phyloP scores from a whole-genome alignment of 2,888 invertebrate species.

The Mylabris sibirica region DNA sequence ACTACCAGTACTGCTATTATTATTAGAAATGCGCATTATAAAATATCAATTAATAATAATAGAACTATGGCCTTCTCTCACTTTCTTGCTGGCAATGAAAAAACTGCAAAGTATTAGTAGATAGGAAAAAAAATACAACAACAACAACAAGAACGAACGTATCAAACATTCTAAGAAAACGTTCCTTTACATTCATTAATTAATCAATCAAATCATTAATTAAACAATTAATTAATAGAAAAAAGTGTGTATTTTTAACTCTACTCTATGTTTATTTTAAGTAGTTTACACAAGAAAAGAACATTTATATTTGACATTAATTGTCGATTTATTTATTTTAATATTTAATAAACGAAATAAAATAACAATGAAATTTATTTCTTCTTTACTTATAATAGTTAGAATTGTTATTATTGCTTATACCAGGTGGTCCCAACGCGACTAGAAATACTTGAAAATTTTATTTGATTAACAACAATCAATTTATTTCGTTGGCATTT shows the following conservation, averaged over 20 bases:
- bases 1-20: background rate
- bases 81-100: conserved; percentile 27
- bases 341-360: background rate
- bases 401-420: background rate
- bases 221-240: background rate
- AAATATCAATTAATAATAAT: conserved; percentile 24
- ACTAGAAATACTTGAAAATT: conserved; percentile 14
- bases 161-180: conserved; percentile 32
- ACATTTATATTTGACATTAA: background rate
- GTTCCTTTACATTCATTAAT: conserved; percentile 8
- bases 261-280: background rate
- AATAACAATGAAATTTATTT: background rate
- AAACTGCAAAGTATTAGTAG: conserved; percentile 22
- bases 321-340: background rate
- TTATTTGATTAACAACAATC: conserved; percentile 13
- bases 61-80: conserved; percentile 29
- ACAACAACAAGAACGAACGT: conserved; percentile 22
- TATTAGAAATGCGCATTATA: conserved; percentile 31
- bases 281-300: background rate
- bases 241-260: background rate
- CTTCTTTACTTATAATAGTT: background rate
- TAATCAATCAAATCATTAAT: background rate
- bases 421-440: conserved; percentile 7
- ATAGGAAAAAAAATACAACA: conserved; percentile 22
- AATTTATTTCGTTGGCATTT: conserved; percentile 11